phyloP scores from a whole-genome alignment of 2,113 vertebrate genomes.

The Anhinga rufa region DNA sequence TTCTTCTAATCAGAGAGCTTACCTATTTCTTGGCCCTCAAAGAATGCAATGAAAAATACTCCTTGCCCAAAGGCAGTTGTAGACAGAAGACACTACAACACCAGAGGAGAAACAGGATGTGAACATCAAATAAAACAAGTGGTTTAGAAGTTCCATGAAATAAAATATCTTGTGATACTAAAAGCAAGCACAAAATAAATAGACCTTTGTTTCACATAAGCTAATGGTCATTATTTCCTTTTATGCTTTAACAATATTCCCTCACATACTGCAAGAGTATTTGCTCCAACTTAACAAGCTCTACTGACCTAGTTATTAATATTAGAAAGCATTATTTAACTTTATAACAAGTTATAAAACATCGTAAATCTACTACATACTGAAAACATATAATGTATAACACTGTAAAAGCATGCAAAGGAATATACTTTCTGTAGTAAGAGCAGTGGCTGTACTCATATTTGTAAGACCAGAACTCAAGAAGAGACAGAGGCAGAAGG shows the following conservation, averaged over 20 bases:
- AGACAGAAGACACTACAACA: constrained; percentile 70
- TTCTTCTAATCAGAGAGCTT: not conserved
- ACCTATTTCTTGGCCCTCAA: constrained; percentile 75
- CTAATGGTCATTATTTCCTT: not conserved
- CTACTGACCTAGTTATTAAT: not conserved
- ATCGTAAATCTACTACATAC: not conserved
- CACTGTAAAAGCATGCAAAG: not conserved
- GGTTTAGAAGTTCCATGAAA: not conserved
- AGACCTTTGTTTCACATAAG: not conserved
- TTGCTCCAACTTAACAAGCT: not conserved
- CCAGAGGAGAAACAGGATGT: not conserved
- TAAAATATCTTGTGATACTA: not conserved
- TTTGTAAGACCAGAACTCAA: not conserved
- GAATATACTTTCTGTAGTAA: not conserved
- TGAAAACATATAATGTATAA: not conserved
- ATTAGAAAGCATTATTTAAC: not conserved
- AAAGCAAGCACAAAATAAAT: not conserved
- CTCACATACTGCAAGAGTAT: not conserved
- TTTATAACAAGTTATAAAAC: not conserved
- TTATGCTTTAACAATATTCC: not conserved
- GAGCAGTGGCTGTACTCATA: not conserved
- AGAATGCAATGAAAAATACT: constrained; percentile 69
- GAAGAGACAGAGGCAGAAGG: not conserved
- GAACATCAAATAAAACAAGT: not conserved
- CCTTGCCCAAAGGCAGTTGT: constrained; percentile 76